Base-by-base conservation (phyloP, 2,888 invertebrate species). In the Eilema depressum region DNA sequence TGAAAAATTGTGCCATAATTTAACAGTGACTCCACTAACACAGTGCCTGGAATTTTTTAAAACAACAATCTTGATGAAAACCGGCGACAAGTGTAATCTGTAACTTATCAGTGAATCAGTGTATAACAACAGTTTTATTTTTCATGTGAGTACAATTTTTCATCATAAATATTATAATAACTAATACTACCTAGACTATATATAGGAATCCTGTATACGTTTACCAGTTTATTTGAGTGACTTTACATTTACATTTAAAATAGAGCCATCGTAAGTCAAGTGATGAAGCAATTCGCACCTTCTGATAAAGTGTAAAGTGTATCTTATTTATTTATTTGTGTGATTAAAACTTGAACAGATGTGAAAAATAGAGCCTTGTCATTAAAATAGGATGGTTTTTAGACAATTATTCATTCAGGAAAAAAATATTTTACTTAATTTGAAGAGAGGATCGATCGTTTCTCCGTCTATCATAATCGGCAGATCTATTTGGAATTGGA, bases 1-100 rank as follows among this genome's bases (percentile, higher is more conserved):
- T 69, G 69, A 75, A 83, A 70, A 74, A 77, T 75, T 84, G 83
- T 86, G 82, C 82, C 75, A 75, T 77, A 78, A 64, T 77, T 78
- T 74, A 74, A 68, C 68, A 74, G 80, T 80, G 76, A 64, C 68
- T 69, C 61, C 37, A 33, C 47, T 63, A 63, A 30, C 28, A 66
- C 56, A 61, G 76, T 57, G 66, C 65, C 47, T 28, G 65, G 75
- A 71, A 78, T 76, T 75, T n/a, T 62, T 65, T 30, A 28, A 63
- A 64, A 63, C 33, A 25, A 41, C 26, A 10, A 8, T 30, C 23
- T 73, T 68, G 12, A 76, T 76, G 67, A 72, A 72, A 80, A 23
- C 64, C n/a, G 41, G 72, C 63, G 67, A 73, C 68, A 68, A 74
- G 78, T 78, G 76, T 63, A 61, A 61, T 56, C 33, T 33, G 20